Evolutionary conservation across 1,140 invertebrate species (phyloP), one percentile per base, ranked within the genome.

Genomic region (Ips nitidus): DNA sequence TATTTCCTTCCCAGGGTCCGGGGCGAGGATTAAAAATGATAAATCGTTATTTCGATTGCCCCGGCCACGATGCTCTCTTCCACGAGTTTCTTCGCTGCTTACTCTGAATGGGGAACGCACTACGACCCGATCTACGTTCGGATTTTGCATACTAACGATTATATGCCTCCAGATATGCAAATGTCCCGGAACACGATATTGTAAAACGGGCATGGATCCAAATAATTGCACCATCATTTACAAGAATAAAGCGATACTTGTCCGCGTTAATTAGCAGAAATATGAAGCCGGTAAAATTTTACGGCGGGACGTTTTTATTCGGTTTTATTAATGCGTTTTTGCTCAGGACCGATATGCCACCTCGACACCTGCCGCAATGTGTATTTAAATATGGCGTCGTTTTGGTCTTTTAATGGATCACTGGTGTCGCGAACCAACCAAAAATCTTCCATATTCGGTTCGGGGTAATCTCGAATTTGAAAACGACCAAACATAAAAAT

Each of bases 1-100:
- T 70, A 70, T 70, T 70, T 70, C 57, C 69, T 70, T 70, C 69
- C 69, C 69, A 65, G 61, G 69, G 52, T 67, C 67, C 45, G 43
- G 5, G 22, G 2, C 57, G 7, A 50, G 55, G 59, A 63, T 69
- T 62, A 69, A 69, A 69, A 69, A 62, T 69, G 67, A 69, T 47
- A 47, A 56, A 63, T 69, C 8, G 52, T 22, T 56, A 40, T 58
- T 64, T 55, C 36, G 45, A 64, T 39, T 64, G 62, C 22, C 22
- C 22, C 22, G 22, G 22, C 22, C 22, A 22, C 22, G 22, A 22
- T 22, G 22, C 22, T 22, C 22, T 22, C 22, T 22, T 22, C 22
- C 22, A 22, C 22, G 22, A 22, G 22, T 22, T 22, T 22, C 22
- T 22, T 22, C 22, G 22, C 0, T 22, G 22, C 22, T 0, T 22